Evolutionary conservation across 2,797 vertebrate genomes (phyloP).

Genomic region (Alcedo atthis): DNA sequence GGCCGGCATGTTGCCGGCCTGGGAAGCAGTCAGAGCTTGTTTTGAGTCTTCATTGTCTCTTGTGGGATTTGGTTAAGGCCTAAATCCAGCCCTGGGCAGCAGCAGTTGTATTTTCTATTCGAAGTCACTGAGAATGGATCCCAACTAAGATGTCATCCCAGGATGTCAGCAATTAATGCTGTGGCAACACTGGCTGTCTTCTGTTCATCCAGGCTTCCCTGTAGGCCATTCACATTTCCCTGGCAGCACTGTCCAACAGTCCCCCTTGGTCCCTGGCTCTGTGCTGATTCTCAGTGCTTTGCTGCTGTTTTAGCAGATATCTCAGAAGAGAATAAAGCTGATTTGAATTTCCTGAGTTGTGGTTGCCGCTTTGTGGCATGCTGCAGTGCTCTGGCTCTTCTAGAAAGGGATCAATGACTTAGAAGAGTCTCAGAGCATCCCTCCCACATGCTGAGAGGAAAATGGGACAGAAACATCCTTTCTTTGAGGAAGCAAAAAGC

Average conservation of each 20-base stretch:
- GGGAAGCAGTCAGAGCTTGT: constrained; percentile 40
- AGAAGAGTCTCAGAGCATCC: constrained; percentile 61
- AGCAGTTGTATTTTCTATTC: constrained; percentile 65
- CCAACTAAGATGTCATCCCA: constrained; percentile 65
- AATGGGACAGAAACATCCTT: constrained; percentile 70
- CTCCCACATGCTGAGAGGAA: constrained; percentile 71
- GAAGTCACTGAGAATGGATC: constrained; percentile 35
- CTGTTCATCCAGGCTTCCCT: constrained; percentile 55
- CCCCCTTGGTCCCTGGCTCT: constrained; percentile 16
- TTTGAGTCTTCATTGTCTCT: constrained; percentile 49
- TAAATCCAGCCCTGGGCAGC: constrained; percentile 62
- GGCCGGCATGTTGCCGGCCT: neutral
- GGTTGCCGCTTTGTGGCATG: constrained; percentile 62
- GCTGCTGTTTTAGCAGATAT: constrained; percentile 64
- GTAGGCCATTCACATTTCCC: constrained; percentile 65
- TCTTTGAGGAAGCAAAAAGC: constrained; percentile 62
- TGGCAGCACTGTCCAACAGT: constrained; percentile 59
- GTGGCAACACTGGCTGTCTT: constrained; percentile 37
- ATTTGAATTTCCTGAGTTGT: constrained; percentile 73
- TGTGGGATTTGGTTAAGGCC: constrained; percentile 58
- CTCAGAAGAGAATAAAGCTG: constrained; percentile 69
- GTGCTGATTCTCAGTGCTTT: constrained; percentile 20
- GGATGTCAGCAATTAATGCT: constrained; percentile 63
- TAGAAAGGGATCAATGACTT: constrained; percentile 71
- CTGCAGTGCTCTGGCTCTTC: constrained; percentile 62